Conservation (phyloP, 1,140 invertebrate genomes). For the Anadara kagoshimensis region DNA sequence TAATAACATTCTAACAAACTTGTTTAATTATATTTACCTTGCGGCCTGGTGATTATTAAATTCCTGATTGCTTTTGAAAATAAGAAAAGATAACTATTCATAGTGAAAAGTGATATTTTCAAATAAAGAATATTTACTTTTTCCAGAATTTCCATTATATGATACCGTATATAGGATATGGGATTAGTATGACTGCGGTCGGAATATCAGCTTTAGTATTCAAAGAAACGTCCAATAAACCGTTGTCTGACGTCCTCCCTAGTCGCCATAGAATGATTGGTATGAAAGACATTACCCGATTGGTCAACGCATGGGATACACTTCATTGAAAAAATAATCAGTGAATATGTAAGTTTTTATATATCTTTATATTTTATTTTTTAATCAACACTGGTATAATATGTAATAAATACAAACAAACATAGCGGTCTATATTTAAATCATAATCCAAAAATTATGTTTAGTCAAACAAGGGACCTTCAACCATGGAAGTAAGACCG, state of each 20-base stretch:
- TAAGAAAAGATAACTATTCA: neutral
- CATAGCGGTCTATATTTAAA: too few species aligned
- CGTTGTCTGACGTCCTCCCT: constrained; percentile 55
- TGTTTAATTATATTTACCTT: neutral
- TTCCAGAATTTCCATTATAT: constrained; percentile 54
- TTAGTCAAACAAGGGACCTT: too few species aligned
- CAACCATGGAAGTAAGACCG: too few species aligned
- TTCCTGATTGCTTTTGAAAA: too few species aligned
- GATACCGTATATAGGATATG: constrained; percentile 49
- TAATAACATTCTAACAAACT: neutral
- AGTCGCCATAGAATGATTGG: constrained; percentile 59
- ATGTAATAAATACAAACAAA: too few species aligned
- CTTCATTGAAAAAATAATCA: too few species aligned
- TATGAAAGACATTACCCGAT: constrained; percentile 42
- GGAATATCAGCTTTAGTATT: constrained; percentile 50
- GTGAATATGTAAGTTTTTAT: too few species aligned
- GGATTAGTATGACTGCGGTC: constrained; percentile 51
- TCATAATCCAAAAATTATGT: too few species aligned
- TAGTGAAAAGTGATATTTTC: neutral
- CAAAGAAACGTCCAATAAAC: constrained; percentile 49
- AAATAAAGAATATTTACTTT: constrained; percentile 3
- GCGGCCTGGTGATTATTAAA: too few species aligned
- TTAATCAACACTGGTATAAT: too few species aligned
- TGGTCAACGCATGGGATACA: constrained; percentile 7
- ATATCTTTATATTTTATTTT: too few species aligned